Percentiles rank a stretch among this genome's conserved stretches.
Evolutionary conservation across 2,797 vertebrate genomes (phyloP).

Genomic region (Danio aesculapii): DNA sequence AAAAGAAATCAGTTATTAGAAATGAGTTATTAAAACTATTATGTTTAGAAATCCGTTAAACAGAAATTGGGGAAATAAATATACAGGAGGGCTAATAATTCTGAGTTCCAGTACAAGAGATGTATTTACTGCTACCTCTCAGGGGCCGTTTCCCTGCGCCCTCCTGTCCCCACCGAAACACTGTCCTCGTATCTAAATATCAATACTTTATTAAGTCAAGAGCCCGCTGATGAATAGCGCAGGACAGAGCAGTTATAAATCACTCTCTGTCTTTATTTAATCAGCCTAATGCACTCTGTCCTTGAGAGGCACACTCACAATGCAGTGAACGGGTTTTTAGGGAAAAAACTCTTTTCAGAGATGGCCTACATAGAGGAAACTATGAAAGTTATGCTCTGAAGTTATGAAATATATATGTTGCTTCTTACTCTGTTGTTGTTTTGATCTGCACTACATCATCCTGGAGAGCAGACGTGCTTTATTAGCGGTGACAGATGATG

Average conservation of each 20-base stretch:
- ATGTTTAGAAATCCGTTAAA: too few relatives aligned
- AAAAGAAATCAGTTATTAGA: too few relatives aligned
- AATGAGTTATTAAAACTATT: too few relatives aligned
- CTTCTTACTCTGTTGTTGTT: conserved; percentile 29
- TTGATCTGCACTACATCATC: conserved; percentile 5
- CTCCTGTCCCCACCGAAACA: conserved; percentile 4
- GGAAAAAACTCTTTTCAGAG: not conserved
- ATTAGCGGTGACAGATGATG: conserved; percentile 34
- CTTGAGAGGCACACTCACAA: conserved; percentile 53
- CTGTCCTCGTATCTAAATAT: conserved; percentile 56
- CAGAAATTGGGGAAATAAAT: too few relatives aligned
- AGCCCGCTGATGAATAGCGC: conserved; percentile 60
- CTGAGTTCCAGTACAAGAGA: conserved; percentile 23
- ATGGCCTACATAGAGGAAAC: conserved; percentile 30
- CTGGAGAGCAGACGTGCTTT: conserved; percentile 7
- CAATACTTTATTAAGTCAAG: conserved; percentile 67
- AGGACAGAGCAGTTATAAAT: conserved; percentile 63
- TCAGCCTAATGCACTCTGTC: conserved; percentile 64
- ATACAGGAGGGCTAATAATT: too few relatives aligned
- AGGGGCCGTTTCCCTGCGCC: conserved; percentile 19
- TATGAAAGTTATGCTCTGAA: not conserved
- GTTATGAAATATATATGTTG: conserved; percentile 16
- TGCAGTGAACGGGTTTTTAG: conserved; percentile 18
- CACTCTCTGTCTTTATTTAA: conserved; percentile 65
- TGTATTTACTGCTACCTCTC: conserved; percentile 36